phyloP scores from a whole-genome alignment of 2,113 vertebrate genomes.

The Pseudorhombus dupliciocellatus region DNA sequence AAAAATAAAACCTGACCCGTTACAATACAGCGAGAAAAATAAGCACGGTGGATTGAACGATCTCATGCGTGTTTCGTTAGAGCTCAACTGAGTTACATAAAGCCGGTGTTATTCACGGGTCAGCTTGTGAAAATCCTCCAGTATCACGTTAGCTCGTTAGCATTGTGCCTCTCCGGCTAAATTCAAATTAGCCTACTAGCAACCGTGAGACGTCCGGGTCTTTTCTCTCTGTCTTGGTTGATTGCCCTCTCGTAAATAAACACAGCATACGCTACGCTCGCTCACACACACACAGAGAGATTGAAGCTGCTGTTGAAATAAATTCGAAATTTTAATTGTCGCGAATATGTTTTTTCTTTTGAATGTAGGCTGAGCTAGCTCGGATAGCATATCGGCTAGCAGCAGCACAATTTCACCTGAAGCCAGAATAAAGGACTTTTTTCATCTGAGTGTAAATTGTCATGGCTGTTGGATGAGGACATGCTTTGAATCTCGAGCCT shows the following conservation, averaged over 20 bases:
- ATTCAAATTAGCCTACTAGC: constrained; percentile 18
- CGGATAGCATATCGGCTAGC: constrained; percentile 29
- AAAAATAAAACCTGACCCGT: not conserved
- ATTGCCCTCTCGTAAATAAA: fast-evolving
- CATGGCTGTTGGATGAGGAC: too few relatives aligned
- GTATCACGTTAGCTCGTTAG: constrained; percentile 49
- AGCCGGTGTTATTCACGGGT: not conserved
- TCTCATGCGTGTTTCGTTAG: too few relatives aligned
- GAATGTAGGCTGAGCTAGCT: constrained; percentile 26
- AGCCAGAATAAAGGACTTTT: not conserved
- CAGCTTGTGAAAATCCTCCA: not conserved
- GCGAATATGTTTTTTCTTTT: constrained; percentile 26
- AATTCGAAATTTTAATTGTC: constrained; percentile 11
- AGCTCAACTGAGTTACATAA: too few relatives aligned
- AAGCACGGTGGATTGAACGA: too few relatives aligned
- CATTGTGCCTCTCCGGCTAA: constrained; percentile 46
- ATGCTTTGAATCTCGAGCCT: not conserved
- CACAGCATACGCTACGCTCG: fast-evolving
- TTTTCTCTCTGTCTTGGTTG: fast-evolving
- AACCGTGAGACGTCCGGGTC: not conserved
- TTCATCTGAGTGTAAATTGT: not conserved
- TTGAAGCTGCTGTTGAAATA: not conserved
- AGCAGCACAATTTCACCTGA: constrained; percentile 12
- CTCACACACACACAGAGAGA: fast-evolving
- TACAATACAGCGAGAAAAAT: not conserved